A percentile compares a stretch with the other conserved stretches of the same genome.
phyloP scores from a whole-genome alignment of 2,888 invertebrate genomes.

The Isotomurus palustris region DNA sequence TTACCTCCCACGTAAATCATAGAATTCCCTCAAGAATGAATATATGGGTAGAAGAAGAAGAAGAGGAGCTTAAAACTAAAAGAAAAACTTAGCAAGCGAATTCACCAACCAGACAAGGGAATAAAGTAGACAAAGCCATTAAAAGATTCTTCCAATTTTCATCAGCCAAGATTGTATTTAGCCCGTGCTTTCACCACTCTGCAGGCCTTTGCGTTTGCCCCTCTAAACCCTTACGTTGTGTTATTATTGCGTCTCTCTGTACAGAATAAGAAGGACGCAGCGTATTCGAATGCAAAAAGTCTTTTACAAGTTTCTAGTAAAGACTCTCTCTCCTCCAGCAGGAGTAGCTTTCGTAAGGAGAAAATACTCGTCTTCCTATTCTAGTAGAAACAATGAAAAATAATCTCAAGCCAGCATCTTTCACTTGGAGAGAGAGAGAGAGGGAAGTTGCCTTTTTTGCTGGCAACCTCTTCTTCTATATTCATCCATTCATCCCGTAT shows the following conservation, averaged over 20 bases:
- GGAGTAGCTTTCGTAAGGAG: not conserved
- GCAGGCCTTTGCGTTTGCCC: not conserved
- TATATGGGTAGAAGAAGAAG: too few species aligned
- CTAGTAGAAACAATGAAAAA: constrained; percentile 10
- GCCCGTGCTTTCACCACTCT: constrained; percentile 1
- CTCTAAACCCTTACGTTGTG: too few species aligned
- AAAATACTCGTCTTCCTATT: not conserved
- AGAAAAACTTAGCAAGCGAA: too few species aligned
- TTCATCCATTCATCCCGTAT: constrained; percentile 5
- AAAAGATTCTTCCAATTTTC: constrained; percentile 8
- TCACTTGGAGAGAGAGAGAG: constrained; percentile 1
- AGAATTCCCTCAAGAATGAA: too few species aligned
- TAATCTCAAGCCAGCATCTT: constrained; percentile 14
- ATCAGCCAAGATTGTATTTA: constrained; percentile 5
- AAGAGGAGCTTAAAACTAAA: too few species aligned
- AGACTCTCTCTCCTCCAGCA: not conserved
- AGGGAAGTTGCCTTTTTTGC: constrained; percentile 5
- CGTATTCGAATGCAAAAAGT: not conserved
- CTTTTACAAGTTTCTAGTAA: not conserved
- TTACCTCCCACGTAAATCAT: too few species aligned
- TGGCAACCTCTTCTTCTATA: constrained; percentile 1
- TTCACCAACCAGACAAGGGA: too few species aligned
- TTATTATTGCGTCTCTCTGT: too few species aligned
- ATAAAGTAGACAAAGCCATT: too few species aligned
- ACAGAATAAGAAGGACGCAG: too few species aligned